Conservation (phyloP, 2,113 vertebrate genomes). For the Menura novaehollandiae region DNA sequence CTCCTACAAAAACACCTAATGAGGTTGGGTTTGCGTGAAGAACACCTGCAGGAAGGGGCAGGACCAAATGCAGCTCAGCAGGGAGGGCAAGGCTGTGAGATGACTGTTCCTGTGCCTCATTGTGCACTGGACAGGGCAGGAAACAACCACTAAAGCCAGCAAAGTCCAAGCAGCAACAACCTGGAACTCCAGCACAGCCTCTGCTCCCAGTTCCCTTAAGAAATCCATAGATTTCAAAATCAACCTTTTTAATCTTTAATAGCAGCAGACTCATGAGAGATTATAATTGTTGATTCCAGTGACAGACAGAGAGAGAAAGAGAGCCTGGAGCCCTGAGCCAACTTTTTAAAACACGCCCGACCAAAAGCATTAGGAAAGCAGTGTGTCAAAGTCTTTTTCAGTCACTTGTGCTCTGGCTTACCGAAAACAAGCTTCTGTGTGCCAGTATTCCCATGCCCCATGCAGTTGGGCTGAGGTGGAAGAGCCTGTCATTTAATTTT, state of each 20-base stretch:
- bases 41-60: neutral
- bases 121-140: neutral
- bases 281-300: neutral
- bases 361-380: conserved; percentile 22
- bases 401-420: neutral
- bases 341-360: neutral
- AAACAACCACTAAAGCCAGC: neutral
- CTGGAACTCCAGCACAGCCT: neutral
- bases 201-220: neutral
- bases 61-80: neutral
- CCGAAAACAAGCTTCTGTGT: conserved; percentile 8
- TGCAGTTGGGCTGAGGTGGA: neutral
- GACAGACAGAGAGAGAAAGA: neutral
- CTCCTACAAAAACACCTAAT: neutral
- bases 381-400: neutral
- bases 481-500: neutral
- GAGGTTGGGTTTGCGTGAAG: neutral
- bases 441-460: neutral
- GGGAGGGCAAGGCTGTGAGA: neutral
- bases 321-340: neutral
- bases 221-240: neutral
- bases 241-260: neutral
- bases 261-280: neutral
- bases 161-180: neutral
- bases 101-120: rapidly evolving